Percentiles rank a stretch among this genome's conserved stretches.
These are phyloP conservation scores for Monochamus alternatus DNA, from an alignment of 2,888 invertebrate species.

Conservation along the genomic window DNA sequence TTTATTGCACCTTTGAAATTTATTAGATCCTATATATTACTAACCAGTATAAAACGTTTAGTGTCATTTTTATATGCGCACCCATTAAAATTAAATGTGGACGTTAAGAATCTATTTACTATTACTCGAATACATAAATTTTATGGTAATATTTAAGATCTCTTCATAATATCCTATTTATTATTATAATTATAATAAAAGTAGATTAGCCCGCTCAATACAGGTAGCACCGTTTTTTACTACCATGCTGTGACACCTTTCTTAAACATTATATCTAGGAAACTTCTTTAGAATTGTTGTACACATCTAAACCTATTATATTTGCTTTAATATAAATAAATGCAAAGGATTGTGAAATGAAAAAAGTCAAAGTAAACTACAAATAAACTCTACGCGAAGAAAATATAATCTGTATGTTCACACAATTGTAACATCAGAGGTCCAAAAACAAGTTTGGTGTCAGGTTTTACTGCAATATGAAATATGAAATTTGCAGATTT, in stretches of 20 bases:
- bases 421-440: too few relatives aligned
- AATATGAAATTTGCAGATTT: too few relatives aligned
- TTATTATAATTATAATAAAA: conserved; percentile 6
- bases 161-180: conserved; percentile 8
- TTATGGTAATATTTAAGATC: conserved; percentile 27
- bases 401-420: too few relatives aligned
- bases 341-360: too few relatives aligned
- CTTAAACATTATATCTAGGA: neutral
- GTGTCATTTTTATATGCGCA: conserved; percentile 46
- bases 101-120: conserved; percentile 38
- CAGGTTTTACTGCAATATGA: too few relatives aligned
- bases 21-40: conserved; percentile 51
- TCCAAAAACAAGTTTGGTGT: too few relatives aligned
- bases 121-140: conserved; percentile 33
- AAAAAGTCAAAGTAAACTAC: too few relatives aligned
- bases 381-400: too few relatives aligned
- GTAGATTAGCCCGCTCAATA: neutral
- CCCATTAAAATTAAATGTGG: conserved; percentile 45
- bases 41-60: conserved; percentile 42
- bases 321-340: too few relatives aligned
- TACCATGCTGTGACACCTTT: neutral
- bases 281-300: too few relatives aligned
- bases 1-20: conserved; percentile 54
- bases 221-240: neutral
- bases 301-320: too few relatives aligned